phyloP scores from a whole-genome alignment of 2,797 vertebrate genomes.

The Notamacropus eugenii region DNA sequence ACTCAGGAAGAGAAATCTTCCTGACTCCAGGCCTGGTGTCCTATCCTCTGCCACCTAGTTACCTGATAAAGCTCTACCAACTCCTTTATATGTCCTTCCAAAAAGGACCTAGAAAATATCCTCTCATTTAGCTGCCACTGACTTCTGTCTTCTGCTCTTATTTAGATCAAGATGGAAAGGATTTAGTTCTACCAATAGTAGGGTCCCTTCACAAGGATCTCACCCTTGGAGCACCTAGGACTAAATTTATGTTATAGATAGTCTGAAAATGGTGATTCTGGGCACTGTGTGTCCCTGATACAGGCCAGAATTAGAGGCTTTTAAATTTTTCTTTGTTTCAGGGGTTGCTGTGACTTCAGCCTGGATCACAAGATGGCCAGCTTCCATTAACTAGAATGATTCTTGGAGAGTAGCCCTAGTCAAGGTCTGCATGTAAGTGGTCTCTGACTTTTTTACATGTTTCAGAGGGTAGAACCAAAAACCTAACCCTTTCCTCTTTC shows the following conservation, averaged over 20 bases:
- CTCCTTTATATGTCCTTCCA: background rate
- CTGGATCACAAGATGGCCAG: background rate
- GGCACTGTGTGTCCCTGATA: background rate
- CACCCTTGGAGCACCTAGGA: background rate
- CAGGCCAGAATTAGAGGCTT: background rate
- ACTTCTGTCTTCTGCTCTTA: background rate
- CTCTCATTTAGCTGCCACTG: background rate
- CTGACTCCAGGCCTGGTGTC: too few relatives aligned
- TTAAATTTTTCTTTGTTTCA: background rate
- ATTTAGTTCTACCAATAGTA: background rate
- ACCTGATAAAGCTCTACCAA: background rate
- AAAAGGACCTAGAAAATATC: background rate
- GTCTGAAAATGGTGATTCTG: background rate
- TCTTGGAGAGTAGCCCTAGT: background rate
- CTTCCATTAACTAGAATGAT: background rate
- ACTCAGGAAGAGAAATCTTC: background rate
- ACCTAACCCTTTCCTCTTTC: background rate
- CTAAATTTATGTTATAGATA: background rate
- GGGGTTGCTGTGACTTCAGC: background rate
- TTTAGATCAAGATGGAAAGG: background rate
- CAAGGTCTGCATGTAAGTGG: background rate
- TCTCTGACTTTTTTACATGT: background rate
- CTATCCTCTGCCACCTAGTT: background rate
- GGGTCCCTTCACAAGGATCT: background rate
- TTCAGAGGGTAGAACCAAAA: background rate